Conservation (phyloP, 2,888 invertebrate genomes). For the Barypeithes pellucidus region DNA sequence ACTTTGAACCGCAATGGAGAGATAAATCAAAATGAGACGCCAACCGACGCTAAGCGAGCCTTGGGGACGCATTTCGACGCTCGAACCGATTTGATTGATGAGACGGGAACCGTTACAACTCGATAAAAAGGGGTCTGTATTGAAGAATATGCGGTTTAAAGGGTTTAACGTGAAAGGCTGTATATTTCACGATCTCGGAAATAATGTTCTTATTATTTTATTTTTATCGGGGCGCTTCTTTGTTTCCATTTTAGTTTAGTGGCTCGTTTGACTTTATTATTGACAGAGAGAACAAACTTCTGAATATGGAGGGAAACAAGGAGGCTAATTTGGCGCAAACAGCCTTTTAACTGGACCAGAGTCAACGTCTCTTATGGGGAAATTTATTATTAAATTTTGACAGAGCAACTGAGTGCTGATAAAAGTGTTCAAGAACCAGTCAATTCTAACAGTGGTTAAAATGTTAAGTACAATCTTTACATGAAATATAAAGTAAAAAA, state of each 20-base stretch:
- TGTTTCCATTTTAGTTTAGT: background rate
- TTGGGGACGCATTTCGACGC: constrained; percentile 62
- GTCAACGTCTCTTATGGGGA: too few relatives aligned
- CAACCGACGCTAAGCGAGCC: constrained; percentile 63
- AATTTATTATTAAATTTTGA: too few relatives aligned
- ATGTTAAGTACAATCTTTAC: too few relatives aligned
- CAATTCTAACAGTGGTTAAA: too few relatives aligned
- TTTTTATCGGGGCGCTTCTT: background rate
- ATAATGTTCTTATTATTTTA: background rate
- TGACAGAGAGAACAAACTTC: too few relatives aligned
- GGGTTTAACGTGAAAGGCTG: constrained; percentile 26
- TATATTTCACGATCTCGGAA: constrained; percentile 4
- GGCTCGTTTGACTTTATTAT: too few relatives aligned
- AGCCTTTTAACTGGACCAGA: too few relatives aligned
- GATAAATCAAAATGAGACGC: constrained; percentile 60
- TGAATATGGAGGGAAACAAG: too few relatives aligned
- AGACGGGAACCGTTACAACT: constrained; percentile 44
- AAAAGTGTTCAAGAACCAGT: too few relatives aligned
- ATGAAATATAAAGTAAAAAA: too few relatives aligned
- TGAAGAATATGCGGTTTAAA: constrained; percentile 26
- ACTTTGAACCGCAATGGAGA: constrained; percentile 52
- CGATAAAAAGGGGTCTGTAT: constrained; percentile 40
- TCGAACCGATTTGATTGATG: constrained; percentile 52
- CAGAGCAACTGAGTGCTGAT: too few relatives aligned
- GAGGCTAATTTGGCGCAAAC: too few relatives aligned